phyloP scores from a whole-genome alignment of 2,888 invertebrate species.

The Branchinecta sandiegonensis region DNA sequence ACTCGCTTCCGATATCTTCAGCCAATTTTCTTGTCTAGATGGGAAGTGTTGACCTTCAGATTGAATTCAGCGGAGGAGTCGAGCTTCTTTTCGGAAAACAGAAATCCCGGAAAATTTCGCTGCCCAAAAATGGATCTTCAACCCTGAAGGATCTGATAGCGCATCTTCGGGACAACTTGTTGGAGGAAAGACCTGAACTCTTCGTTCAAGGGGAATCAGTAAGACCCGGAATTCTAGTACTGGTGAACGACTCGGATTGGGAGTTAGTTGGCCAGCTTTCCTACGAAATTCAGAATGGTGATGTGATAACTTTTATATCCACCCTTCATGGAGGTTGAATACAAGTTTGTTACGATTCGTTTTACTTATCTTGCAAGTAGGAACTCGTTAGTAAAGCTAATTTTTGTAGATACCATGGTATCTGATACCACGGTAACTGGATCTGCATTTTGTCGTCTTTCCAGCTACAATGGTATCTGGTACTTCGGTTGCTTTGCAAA shows the following conservation, averaged over 20 bases:
- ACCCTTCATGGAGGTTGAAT: conserved; percentile 37
- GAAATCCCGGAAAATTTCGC: conserved; percentile 34
- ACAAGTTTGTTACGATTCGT: not conserved
- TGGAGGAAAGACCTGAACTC: conserved; percentile 38
- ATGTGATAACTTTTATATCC: conserved; percentile 37
- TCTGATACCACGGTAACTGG: too few species aligned
- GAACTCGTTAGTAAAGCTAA: too few species aligned
- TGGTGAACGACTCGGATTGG: conserved; percentile 45
- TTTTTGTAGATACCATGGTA: too few species aligned
- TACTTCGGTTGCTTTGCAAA: too few species aligned
- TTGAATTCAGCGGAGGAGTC: conserved; percentile 37
- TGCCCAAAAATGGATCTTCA: conserved; percentile 29
- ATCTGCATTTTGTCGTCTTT: too few species aligned
- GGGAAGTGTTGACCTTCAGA: too few species aligned
- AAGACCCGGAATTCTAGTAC: conserved; percentile 40
- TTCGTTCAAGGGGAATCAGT: conserved; percentile 31
- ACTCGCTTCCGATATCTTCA: too few species aligned
- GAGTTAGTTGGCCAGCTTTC: conserved; percentile 38
- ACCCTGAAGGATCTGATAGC: conserved; percentile 34
- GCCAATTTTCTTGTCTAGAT: too few species aligned
- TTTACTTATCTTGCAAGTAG: too few species aligned
- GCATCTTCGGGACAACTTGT: conserved; percentile 37
- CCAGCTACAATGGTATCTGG: too few species aligned
- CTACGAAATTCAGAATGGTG: conserved; percentile 34
- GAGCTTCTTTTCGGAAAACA: conserved; percentile 38